phyloP scores from a whole-genome alignment of 2,113 vertebrate genomes.

The Stomatorhinus ivindoensis region DNA sequence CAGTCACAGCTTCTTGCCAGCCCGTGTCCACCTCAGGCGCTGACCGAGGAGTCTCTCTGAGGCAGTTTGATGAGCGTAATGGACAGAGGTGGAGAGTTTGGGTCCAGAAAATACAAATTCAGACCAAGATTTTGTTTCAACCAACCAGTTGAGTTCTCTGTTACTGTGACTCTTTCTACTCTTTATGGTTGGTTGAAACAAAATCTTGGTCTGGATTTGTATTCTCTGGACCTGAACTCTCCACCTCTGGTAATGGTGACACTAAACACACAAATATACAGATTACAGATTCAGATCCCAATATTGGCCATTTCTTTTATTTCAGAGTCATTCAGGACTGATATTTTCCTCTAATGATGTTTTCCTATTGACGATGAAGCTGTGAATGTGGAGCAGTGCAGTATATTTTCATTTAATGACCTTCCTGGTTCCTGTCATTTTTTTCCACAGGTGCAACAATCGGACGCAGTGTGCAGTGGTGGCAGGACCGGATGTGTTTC shows the following conservation, averaged over 20 bases:
- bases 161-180: no score
- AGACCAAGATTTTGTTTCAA: no score
- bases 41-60: neutral
- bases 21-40: constrained; percentile 23
- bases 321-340: neutral
- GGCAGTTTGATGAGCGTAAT: constrained; percentile 25
- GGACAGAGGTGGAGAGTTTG: neutral
- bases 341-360: neutral
- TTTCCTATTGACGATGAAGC: no score
- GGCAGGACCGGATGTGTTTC: neutral
- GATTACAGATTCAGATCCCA: neutral
- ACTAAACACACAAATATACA: constrained; percentile 23
- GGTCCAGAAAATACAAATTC: no score
- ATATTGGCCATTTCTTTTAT: neutral
- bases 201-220: no score
- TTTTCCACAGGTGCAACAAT: neutral
- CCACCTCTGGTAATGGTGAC: neutral
- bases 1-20: constrained; percentile 40
- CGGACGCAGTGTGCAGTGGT: neutral
- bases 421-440: neutral
- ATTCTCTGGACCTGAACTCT: no score
- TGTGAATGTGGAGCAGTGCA: neutral
- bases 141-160: no score
- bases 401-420: neutral
- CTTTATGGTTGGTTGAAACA: no score